Conservation (phyloP, 2,888 invertebrate genomes). For the Tiliacea aurago region DNA sequence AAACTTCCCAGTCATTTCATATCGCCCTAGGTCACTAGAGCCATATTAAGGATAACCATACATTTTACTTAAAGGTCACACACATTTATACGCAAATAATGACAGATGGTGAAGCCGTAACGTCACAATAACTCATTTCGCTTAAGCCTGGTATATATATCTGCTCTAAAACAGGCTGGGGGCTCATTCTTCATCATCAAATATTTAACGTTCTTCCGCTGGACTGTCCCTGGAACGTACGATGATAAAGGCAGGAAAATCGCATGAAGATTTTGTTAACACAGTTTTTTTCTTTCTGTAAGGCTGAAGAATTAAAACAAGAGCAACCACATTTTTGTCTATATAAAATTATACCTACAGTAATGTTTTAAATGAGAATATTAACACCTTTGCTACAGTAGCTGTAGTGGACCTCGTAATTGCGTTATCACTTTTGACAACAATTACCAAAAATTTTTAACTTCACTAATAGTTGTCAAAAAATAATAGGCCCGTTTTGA, state of each 20-base stretch:
- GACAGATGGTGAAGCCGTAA: constrained; percentile 46
- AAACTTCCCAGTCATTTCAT: constrained; percentile 10
- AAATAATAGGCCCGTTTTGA: no score
- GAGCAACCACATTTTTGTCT: no score
- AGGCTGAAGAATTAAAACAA: no score
- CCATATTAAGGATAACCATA: constrained; percentile 37
- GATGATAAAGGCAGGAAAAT: background rate
- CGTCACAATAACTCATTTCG: constrained; percentile 51
- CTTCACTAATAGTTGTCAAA: no score
- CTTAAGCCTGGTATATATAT: constrained; percentile 40
- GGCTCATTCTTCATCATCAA: constrained; percentile 51
- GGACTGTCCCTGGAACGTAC: constrained; percentile 24
- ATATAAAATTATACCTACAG: no score
- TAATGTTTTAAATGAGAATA: no score
- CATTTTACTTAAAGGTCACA: constrained; percentile 48
- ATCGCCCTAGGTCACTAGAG: background rate
- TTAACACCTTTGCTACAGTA: no score
- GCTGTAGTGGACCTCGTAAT: no score
- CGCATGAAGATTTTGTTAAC: background rate
- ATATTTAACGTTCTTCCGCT: constrained; percentile 29
- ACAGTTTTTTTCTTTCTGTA: background rate
- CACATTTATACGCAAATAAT: constrained; percentile 60
- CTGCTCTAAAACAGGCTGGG: constrained; percentile 26
- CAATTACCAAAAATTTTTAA: no score
- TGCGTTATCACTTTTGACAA: no score